Evolutionary conservation across 2,113 vertebrate genomes (phyloP), one percentile per base, ranked within the genome.

Genomic region (Hepsetus odoe): DNA sequence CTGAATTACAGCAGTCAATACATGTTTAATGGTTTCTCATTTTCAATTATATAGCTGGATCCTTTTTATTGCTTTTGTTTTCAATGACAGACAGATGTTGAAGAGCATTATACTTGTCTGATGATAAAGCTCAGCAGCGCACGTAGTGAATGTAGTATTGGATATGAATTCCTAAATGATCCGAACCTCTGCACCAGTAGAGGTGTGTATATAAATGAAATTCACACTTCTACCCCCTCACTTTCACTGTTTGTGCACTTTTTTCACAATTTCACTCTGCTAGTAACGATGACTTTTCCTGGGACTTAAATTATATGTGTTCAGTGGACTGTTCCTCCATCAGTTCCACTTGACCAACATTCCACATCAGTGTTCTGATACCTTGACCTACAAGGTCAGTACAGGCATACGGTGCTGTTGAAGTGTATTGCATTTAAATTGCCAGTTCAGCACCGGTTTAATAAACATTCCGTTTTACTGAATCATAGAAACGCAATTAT

Each of bases 11-110:
- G 67, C 67, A 64, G 67, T 71, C 67, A 71, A 78, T 71, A 62
- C 49, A 73, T 30, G 65, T 72, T 82, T 77, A 82, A 72, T 62
- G 65, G 80, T 44, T 73, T 32, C 51, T 61, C 53, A 61, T 38
- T 77, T 77, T 61, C 61, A 68, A 32, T 81, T 58, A 76, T 53
- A 51, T 26, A 10, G 3, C 66, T 40, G 24, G 59, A 40, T 38
- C 40, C n/a, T 49, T 11, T n/a, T 65, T 65, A 65, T 8, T 33
- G 38, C 61, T 65, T 38, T 1, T 35, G 18, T 61, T 58, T 33
- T 46, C 5, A 59, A 42, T 38, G 35, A 56, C 32, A 53, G 33
- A 30, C 66, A 28, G 66, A 33, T 70, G 68, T 28, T 59, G 46
- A 55, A 0, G 16, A 30, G n/a, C 33, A 73, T 38, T 35, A 22